phyloP scores from a whole-genome alignment of 2,113 vertebrate genomes.

The Talpa occidentalis region DNA sequence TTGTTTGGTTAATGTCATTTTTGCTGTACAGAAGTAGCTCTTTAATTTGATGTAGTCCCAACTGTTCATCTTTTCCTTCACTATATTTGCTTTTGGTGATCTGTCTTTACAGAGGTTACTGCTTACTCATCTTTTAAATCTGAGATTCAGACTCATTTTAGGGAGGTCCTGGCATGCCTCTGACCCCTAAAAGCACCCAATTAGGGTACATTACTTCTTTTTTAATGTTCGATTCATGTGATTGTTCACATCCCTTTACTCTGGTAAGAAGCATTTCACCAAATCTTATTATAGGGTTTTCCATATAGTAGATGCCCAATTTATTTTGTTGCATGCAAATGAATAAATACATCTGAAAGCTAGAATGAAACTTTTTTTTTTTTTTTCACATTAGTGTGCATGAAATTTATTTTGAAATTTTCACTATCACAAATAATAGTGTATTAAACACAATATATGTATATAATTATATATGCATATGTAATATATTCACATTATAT shows the following conservation, averaged over 20 bases:
- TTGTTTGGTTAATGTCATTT: too few species aligned
- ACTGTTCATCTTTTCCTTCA: too few species aligned
- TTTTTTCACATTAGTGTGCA: too few species aligned
- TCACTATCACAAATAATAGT: too few species aligned
- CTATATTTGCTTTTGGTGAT: too few species aligned
- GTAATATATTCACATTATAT: not conserved
- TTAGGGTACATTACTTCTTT: not conserved
- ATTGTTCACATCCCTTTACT: not conserved
- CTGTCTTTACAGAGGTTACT: too few species aligned
- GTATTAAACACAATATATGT: not conserved
- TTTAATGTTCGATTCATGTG: not conserved
- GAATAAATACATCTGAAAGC: slow-evolving; percentile 4
- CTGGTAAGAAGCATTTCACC: not conserved
- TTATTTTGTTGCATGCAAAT: slow-evolving; percentile 38
- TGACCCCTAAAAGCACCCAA: not conserved
- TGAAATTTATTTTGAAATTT: too few species aligned
- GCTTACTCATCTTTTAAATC: not conserved
- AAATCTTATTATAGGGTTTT: not conserved
- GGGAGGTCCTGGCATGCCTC: not conserved
- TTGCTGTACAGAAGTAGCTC: too few species aligned
- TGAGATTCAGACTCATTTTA: slow-evolving; percentile 1
- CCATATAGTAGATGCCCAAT: not conserved
- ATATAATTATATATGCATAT: not conserved
- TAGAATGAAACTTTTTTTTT: too few species aligned
- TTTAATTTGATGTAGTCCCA: too few species aligned